Evolutionary conservation across 2,113 vertebrate species (phyloP), one percentile per base, ranked within the genome.

Genomic region (Mola mola): DNA sequence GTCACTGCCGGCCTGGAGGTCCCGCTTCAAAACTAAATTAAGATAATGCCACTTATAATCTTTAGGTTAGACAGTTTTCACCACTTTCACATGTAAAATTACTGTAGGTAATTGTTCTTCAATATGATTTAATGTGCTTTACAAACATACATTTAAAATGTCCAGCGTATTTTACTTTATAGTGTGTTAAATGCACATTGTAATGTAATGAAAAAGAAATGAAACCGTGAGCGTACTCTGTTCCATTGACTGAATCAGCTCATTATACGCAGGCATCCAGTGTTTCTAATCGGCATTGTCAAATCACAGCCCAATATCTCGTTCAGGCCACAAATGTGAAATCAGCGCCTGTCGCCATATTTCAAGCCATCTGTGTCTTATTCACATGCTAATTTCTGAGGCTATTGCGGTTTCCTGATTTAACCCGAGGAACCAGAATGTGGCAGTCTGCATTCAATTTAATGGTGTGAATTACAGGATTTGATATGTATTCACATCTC

Each of bases 391-490:
- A 29, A 16, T 43, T n/a, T n/a, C 15, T 28, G 43, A 63, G 50
- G 47, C 44, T 46, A 38, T 46, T 33, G 8, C 33, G 66, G 8
- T 28, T 43, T 66, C 28, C 25, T 33, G 4, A 47, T 47, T 38
- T 43, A 49, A 60, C 33, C 49, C 38, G 25, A 26, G 26, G 16
- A 34, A 15, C 15, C 37, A 33, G 8, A 64, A 52, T 19, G 8
- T 16, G 20, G 57, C 29, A 36, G 22, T 34, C 19, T 66, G 44
- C 20, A 38, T 67, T 42, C 49, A 52, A 75, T 76, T 75, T 26
- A 43, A 65, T 58, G 8, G 49, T 75, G 61, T 63, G 17, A 81
- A 74, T 66, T 40, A 46, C 43, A 44, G 15, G 12, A 25, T 41
- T 22, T 28, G 37, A 16, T 52, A 33, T 33, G 53, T 51, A 16